These are phyloP conservation scores for Lagria hirta DNA, from an alignment of 2,888 invertebrate genomes.

Conservation along the genomic window DNA sequence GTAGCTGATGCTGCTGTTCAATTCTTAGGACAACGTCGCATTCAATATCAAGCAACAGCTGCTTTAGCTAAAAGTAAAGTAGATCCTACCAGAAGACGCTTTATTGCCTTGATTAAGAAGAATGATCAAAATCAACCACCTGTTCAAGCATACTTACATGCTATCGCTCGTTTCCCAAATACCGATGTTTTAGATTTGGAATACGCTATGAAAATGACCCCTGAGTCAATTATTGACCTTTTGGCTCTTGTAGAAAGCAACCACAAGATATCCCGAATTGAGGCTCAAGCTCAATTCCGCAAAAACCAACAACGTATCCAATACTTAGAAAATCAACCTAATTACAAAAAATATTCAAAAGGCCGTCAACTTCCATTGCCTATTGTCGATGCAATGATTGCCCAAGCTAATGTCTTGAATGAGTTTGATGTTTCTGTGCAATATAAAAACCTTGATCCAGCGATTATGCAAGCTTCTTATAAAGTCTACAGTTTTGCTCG, in stretches of 20 bases:
- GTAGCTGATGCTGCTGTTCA: constrained; percentile 60
- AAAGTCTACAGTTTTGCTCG: constrained; percentile 55
- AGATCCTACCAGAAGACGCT: constrained; percentile 59
- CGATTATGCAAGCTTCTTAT: constrained; percentile 55
- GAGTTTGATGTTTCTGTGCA: constrained; percentile 55
- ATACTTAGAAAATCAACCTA: constrained; percentile 54
- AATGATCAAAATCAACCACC: constrained; percentile 36
- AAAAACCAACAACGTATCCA: constrained; percentile 57
- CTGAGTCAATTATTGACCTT: constrained; percentile 56
- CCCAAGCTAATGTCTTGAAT: constrained; percentile 59
- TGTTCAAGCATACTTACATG: constrained; percentile 2
- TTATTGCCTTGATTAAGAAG: constrained; percentile 55
- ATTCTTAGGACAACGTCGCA: constrained; percentile 58
- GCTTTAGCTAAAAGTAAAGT: constrained; percentile 61
- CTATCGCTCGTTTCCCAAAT: constrained; percentile 51
- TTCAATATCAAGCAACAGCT: constrained; percentile 58
- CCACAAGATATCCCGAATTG: constrained; percentile 41
- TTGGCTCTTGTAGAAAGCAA: constrained; percentile 59
- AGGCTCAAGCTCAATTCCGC: constrained; percentile 51
- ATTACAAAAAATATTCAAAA: constrained; percentile 57
- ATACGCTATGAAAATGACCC: constrained; percentile 59
- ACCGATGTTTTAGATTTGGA: constrained; percentile 58
- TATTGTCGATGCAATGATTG: constrained; percentile 61
- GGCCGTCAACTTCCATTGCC: too few species aligned
- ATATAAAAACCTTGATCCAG: constrained; percentile 57